A percentile compares a stretch with the other conserved stretches of the same genome.
These are phyloP conservation scores for Chymomyza amoena DNA, from an alignment of 2,888 invertebrate species.

Conservation along the genomic window DNA sequence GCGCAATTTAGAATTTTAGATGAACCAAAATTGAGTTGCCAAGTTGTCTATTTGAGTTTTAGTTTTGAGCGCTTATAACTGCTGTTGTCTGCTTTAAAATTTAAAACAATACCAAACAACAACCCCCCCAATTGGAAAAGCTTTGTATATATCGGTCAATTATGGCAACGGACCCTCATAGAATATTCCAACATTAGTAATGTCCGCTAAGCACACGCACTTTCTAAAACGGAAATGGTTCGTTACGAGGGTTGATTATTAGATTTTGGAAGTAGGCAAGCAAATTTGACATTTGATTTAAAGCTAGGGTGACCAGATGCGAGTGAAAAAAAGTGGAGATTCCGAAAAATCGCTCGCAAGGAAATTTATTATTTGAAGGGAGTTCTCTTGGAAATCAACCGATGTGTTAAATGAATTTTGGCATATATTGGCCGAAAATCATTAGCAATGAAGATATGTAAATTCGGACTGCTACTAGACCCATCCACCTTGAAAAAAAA, in stretches of 20 bases:
- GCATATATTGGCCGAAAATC: too few relatives aligned
- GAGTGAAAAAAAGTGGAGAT: too few relatives aligned
- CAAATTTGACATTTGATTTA: too few relatives aligned
- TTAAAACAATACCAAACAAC: neutral
- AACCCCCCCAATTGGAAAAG: neutral
- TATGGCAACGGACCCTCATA: neutral
- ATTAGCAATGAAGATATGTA: too few relatives aligned
- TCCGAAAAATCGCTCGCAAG: too few relatives aligned
- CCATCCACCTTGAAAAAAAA: too few relatives aligned
- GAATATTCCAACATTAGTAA: neutral
- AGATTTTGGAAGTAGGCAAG: neutral
- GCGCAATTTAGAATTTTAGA: conserved; percentile 24
- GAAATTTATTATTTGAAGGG: too few relatives aligned
- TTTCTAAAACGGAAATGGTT: neutral
- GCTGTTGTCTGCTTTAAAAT: neutral
- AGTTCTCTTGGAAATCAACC: too few relatives aligned
- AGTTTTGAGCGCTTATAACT: neutral
- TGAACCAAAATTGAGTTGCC: conserved; percentile 11
- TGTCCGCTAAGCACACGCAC: neutral
- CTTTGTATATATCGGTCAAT: neutral
- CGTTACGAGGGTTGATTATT: neutral
- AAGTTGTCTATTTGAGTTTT: neutral
- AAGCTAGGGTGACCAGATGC: too few relatives aligned
- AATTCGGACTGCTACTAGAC: too few relatives aligned
- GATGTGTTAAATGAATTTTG: too few relatives aligned